Evolutionary conservation across 2,797 vertebrate genomes (phyloP).

Genomic region (Enteromius radiatus): DNA sequence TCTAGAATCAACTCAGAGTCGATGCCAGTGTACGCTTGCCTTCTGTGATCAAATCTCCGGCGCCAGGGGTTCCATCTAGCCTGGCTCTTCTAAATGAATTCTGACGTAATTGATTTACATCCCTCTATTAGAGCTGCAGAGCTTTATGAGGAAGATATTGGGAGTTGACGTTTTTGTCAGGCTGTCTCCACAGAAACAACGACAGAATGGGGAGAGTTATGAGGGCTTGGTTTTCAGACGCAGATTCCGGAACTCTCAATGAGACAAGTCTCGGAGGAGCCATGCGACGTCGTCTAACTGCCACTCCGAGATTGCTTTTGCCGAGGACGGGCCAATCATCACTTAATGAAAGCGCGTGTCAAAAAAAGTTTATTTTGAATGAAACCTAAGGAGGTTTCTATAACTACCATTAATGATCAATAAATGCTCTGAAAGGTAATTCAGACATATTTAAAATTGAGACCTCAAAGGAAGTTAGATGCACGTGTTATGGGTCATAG

Average conservation of each 20-base stretch:
- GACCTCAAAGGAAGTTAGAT: neutral
- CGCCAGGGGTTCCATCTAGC: slow-evolving; percentile 52
- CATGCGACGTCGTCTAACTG: neutral
- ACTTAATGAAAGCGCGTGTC: neutral
- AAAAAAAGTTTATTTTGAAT: slow-evolving; percentile 23
- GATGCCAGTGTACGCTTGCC: slow-evolving; percentile 41
- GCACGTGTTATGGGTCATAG: neutral
- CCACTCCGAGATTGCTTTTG: slow-evolving; percentile 9
- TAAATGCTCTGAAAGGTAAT: neutral
- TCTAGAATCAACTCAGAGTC: slow-evolving; percentile 45
- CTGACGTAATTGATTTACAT: slow-evolving; percentile 62
- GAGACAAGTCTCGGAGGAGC: slow-evolving; percentile 27
- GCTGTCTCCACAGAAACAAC: slow-evolving; percentile 48
- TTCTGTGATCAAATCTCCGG: slow-evolving; percentile 59
- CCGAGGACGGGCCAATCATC: neutral
- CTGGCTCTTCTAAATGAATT: slow-evolving; percentile 51
- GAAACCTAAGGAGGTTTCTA: neutral
- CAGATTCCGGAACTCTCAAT: slow-evolving; percentile 20
- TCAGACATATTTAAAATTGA: neutral
- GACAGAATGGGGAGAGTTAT: slow-evolving; percentile 28
- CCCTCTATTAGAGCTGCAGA: slow-evolving; percentile 63
- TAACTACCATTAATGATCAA: neutral
- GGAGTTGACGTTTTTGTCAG: slow-evolving; percentile 58
- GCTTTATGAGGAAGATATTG: slow-evolving; percentile 56
- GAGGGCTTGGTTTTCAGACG: slow-evolving; percentile 31